Base-by-base conservation (phyloP, 2,113 vertebrate species). In the Ramphastos sulfuratus region DNA sequence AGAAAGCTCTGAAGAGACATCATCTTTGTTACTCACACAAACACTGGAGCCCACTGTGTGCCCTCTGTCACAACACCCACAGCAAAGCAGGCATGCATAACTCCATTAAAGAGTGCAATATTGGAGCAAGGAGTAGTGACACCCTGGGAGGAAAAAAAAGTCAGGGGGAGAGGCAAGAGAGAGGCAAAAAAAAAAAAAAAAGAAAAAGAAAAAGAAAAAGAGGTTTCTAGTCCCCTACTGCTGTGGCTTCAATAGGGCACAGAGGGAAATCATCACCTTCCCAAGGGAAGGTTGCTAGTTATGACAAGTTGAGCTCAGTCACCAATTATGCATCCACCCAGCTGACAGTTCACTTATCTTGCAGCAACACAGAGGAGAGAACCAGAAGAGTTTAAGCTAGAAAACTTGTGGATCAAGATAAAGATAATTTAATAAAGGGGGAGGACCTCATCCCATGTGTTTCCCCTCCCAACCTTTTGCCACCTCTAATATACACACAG, bases 251-350 rank as follows among this genome's bases (percentile, higher is more conserved):
- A 33, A 7, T 0, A 3, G 30, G 25, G 27, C 31, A 42, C 8
- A 39, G 21, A 10, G 8, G 10, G 10, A 90, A 64, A 20, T 13
- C 64, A 70, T 6, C 23, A 18, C 3, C 14, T 82, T 69, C 65
- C 28, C 5, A 39, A 46, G 24, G 17, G 20, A 60, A 33, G 3
- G 6, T 23, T 33, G 33, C 25, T 33, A 63, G 30, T 28, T 46
- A 4, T 3, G 15, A 27, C 0, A 5, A n/a, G 33, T 27, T 30
- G 35, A 54, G 58, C n/a, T 69, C 5, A 3, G 14, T 27, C n/a
- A 46, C 16, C 50, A 16, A 17, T 16, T 9, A 46, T 48, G 19
- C 44, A 54, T 7, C 30, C 64, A 70, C 17, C 10, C n/a, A 12
- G 24, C 4, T 63, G 24, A 56, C 78, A 1, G 0, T 21, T 44